Conservation (phyloP, 53 echinoderm and acorn worm genomes). For the Holothuria scabra region DNA sequence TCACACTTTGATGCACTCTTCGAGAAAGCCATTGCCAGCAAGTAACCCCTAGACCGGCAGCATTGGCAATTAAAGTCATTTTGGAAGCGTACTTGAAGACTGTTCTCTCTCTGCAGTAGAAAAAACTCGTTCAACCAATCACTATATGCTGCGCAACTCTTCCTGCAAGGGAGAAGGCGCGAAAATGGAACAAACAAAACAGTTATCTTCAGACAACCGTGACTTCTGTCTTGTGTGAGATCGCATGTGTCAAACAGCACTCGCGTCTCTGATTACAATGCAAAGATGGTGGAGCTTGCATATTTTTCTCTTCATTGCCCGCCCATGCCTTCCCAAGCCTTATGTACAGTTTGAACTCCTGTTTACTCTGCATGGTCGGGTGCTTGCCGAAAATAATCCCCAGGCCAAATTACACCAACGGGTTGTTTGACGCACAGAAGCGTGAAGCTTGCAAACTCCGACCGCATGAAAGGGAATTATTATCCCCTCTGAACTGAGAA, state of each 20-base stretch:
- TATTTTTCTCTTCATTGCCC: slow-evolving; percentile 39
- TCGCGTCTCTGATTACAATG: slow-evolving; percentile 16
- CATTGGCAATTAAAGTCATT: too few species aligned
- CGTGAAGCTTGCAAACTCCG: slow-evolving; percentile 47
- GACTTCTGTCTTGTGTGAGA: slow-evolving; percentile 25
- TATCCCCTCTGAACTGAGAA: slow-evolving; percentile 27
- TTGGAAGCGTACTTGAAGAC: too few species aligned
- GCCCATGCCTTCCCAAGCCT: slow-evolving; percentile 28
- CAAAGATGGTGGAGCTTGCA: slow-evolving; percentile 40
- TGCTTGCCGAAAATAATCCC: slow-evolving; percentile 41
- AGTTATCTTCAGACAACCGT: slow-evolving; percentile 44
- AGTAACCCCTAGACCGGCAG: too few species aligned
- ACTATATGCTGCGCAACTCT: neutral
- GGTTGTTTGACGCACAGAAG: slow-evolving; percentile 40
- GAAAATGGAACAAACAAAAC: slow-evolving; percentile 43
- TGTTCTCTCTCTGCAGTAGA: too few species aligned
- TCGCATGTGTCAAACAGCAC: slow-evolving; percentile 38
- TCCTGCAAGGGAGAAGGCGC: slow-evolving; percentile 25
- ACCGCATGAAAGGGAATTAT: slow-evolving; percentile 41
- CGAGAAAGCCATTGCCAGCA: too few species aligned
- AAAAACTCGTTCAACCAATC: too few species aligned
- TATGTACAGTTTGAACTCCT: slow-evolving; percentile 37
- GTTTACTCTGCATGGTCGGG: slow-evolving; percentile 48
- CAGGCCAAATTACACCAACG: slow-evolving; percentile 52
- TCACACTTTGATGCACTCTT: too few species aligned